Evolutionary conservation across 2,113 vertebrate species (phyloP), one percentile per base, ranked within the genome.

Genomic region (Dipodomys spectabilis): DNA sequence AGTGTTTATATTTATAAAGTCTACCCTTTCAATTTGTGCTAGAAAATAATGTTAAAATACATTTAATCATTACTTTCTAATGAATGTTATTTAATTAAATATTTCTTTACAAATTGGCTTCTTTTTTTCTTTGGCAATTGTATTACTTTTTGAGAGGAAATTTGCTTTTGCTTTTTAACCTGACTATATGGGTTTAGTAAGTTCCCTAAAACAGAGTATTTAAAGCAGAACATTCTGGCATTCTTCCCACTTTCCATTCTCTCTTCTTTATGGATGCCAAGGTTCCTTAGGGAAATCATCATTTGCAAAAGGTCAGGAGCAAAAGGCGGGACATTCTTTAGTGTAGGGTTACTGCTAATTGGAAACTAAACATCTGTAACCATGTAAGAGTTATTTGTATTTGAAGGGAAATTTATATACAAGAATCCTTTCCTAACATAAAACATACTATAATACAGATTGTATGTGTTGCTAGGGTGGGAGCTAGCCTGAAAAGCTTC

Each of bases 231-330:
- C 86, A 82, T n/a, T 64, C 86, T 98, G 97, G 97, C 96, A 78
- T 81, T 83, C 92, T 94, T 95, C 96, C 97, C 81, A 88, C 96
- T 98, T 98, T 98, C 95, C 95, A 96, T 84, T 97, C 90, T 97
- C 97, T 94, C 45, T 97, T 88, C 86, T 97, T 87, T 97, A 93
- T 95, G 45, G 69, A 88, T 88, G 94, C 96, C 96, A 97, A 97
- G 88, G 96, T 97, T 98, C 95, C 95, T 96, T 97, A 97, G 96
- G 96, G 96, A 98, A 98, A 98, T 97, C 90, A 96, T 97, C 93
- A 95, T 98, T 97, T 98, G 72, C 95, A 94, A 95, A 98, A 97
- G 96, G 93, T 98, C 97, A 93, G 57, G 82, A 97, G 96, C 44
- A 97, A 97, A 97, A 96, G 93, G 84, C 92, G 96, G 90, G 94